Conservation (phyloP, 2,113 vertebrate genomes). For the Coptodon bakossiorum region DNA sequence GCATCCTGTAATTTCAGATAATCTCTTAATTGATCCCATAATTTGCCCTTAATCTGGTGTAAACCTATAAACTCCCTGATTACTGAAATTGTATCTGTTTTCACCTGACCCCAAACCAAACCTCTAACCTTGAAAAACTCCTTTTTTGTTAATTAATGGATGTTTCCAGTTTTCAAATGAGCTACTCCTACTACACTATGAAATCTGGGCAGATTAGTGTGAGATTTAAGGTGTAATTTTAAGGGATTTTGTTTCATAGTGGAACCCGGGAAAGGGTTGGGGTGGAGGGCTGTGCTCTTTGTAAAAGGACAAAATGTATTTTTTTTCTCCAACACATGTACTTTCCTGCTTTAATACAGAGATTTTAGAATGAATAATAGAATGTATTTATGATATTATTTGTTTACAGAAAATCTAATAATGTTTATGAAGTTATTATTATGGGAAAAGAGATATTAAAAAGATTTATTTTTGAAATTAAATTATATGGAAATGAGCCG, state of each 20-base stretch:
- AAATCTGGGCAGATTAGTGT: background rate
- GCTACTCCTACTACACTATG: background rate
- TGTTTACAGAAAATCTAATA: slow-evolving; percentile 44
- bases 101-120: background rate
- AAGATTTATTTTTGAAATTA: slow-evolving; percentile 73
- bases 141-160: background rate
- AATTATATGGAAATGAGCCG: slow-evolving; percentile 46
- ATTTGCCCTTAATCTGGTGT: background rate
- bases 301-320: background rate
- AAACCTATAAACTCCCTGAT: background rate
- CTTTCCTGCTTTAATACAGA: slow-evolving; percentile 10
- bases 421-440: slow-evolving; percentile 37
- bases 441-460: slow-evolving; percentile 46
- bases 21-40: background rate
- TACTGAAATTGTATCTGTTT: background rate
- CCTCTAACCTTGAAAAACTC: background rate
- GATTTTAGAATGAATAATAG: slow-evolving; percentile 8
- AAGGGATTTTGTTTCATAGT: background rate
- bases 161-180: background rate
- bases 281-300: background rate
- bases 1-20: background rate
- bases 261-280: background rate
- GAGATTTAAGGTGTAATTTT: background rate
- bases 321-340: background rate
- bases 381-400: slow-evolving; percentile 48